phyloP scores from a whole-genome alignment of 2,888 invertebrate species.

The Drosophila nigricruria region DNA sequence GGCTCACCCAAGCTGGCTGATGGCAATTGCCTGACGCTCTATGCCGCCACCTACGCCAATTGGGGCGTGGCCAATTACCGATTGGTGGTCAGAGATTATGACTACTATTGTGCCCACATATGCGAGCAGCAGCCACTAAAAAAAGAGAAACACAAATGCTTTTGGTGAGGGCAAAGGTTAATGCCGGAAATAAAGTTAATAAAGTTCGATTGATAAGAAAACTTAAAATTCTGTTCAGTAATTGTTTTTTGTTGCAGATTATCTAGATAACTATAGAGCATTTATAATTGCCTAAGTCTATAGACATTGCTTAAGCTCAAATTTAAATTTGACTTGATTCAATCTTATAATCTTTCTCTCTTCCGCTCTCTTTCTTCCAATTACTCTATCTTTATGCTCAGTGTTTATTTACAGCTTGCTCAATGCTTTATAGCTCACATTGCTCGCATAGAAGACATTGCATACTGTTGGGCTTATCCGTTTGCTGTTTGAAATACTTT shows the following conservation, averaged over 20 bases:
- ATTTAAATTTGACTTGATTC: not conserved
- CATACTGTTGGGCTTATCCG: conserved; percentile 27
- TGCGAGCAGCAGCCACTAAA: not conserved
- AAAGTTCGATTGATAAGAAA: not conserved
- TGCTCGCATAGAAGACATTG: conserved; percentile 8
- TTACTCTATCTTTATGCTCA: not conserved
- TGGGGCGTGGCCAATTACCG: not conserved
- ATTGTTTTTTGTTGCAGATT: not conserved
- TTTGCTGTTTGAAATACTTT: conserved; percentile 27
- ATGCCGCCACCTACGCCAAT: not conserved
- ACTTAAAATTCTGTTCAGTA: not conserved
- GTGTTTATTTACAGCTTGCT: not conserved
- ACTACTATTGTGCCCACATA: not conserved
- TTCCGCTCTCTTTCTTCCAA: not conserved
- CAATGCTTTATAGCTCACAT: conserved; percentile 7
- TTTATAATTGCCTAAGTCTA: not conserved
- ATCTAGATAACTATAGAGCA: not conserved
- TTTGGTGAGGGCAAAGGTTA: conserved; percentile 24
- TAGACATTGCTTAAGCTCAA: not conserved
- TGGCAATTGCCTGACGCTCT: not conserved
- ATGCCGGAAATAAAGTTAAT: not conserved
- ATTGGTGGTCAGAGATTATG: not conserved
- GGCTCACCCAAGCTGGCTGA: not conserved
- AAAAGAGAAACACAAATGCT: not conserved
- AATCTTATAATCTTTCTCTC: not conserved